These are phyloP conservation scores for Caenorhabditis becei DNA, from an alignment of 2,888 invertebrate genomes.

Conservation along the genomic window DNA sequence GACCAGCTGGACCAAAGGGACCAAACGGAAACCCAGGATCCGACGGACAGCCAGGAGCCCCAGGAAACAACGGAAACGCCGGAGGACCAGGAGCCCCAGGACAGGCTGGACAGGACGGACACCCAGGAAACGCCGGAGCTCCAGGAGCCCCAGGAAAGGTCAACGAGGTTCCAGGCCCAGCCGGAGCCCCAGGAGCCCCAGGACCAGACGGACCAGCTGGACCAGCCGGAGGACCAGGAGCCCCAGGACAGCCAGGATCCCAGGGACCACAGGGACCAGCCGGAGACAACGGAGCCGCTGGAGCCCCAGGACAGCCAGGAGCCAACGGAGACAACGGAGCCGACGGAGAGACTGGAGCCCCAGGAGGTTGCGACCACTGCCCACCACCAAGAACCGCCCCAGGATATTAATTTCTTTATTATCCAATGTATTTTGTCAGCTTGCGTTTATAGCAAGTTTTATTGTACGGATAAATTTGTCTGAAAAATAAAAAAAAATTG, in stretches of 20 bases:
- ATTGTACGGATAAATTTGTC: slow-evolving; percentile 57
- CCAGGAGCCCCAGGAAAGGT: slow-evolving; percentile 74
- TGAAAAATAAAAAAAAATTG: slow-evolving; percentile 52
- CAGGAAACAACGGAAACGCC: slow-evolving; percentile 69
- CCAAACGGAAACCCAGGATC: slow-evolving; percentile 73
- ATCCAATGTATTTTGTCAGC: slow-evolving; percentile 57
- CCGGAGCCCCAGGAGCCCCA: slow-evolving; percentile 71
- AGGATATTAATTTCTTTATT: slow-evolving; percentile 73
- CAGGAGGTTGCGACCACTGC: slow-evolving; percentile 78
- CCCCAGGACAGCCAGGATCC: slow-evolving; percentile 69
- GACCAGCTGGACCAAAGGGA: slow-evolving; percentile 74
- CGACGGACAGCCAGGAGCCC: slow-evolving; percentile 68
- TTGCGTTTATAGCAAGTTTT: slow-evolving; percentile 48
- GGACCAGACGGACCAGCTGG: slow-evolving; percentile 72
- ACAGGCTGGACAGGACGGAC: slow-evolving; percentile 71
- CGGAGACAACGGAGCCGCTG: slow-evolving; percentile 73
- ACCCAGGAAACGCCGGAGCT: slow-evolving; percentile 72
- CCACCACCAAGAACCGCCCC: slow-evolving; percentile 77
- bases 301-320: slow-evolving; percentile 73
- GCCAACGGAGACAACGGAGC: slow-evolving; percentile 70
- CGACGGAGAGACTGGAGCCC: slow-evolving; percentile 73
- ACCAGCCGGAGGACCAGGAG: slow-evolving; percentile 73
- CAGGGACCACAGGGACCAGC: slow-evolving; percentile 73
- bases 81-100: slow-evolving; percentile 74
- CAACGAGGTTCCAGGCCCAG: slow-evolving; percentile 69